phyloP scores from a whole-genome alignment of 1,140 invertebrate genomes.

The Drosophila orosa region DNA sequence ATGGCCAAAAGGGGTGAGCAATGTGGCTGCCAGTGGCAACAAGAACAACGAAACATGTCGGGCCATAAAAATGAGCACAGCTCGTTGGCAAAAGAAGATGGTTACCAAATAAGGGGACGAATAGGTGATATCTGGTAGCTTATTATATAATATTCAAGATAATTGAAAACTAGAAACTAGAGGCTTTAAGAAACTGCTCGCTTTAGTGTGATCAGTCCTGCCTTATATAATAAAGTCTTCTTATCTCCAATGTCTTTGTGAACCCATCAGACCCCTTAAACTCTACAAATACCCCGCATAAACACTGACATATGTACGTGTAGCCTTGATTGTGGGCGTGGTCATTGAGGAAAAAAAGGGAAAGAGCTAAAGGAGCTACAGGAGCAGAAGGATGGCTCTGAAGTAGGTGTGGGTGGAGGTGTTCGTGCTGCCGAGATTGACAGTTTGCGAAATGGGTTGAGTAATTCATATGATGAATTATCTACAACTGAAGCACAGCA shows the following conservation, averaged over 20 bases:
- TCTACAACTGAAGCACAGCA: conserved; percentile 32
- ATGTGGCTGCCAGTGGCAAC: conserved; percentile 41
- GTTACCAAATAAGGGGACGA: not conserved
- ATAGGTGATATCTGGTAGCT: not conserved
- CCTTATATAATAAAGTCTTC: not conserved
- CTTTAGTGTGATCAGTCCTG: not conserved
- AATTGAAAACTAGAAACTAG: too few relatives aligned
- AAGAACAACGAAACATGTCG: conserved; percentile 54
- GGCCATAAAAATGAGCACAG: conserved; percentile 62
- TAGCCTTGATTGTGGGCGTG: conserved; percentile 22
- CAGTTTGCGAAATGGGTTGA: conserved; percentile 75
- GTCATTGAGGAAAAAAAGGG: not conserved
- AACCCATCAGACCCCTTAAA: not conserved
- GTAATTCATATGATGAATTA: conserved; percentile 76
- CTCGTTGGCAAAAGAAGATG: conserved; percentile 25
- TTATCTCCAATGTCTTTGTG: not conserved
- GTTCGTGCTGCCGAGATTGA: conserved; percentile 63
- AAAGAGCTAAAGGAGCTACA: not conserved
- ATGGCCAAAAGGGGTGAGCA: conserved; percentile 18
- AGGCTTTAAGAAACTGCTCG: too few relatives aligned
- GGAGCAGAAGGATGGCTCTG: not conserved
- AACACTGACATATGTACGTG: conserved; percentile 25
- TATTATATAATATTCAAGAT: too few relatives aligned
- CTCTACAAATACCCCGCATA: not conserved
- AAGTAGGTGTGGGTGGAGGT: conserved; percentile 10